phyloP scores from a whole-genome alignment of 2,888 invertebrate genomes.

The Limnephilus lunatus region DNA sequence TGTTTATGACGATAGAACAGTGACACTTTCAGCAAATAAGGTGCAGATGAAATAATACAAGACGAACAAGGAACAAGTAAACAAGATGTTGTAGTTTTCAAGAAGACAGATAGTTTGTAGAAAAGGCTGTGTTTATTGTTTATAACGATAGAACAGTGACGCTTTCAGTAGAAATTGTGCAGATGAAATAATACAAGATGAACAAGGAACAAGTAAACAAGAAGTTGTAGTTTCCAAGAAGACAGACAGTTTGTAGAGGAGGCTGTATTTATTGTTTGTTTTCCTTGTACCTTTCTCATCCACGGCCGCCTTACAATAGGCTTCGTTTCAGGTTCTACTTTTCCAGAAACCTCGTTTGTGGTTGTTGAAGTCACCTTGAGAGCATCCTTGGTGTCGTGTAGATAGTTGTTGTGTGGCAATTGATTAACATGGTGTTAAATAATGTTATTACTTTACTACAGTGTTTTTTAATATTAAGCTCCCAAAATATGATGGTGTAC shows the following conservation, averaged over 20 bases:
- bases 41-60: too few species aligned
- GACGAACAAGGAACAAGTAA: too few species aligned
- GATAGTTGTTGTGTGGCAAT: background rate
- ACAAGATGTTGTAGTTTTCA: too few species aligned
- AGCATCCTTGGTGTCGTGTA: background rate
- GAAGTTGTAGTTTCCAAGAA: background rate
- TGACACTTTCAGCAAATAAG: too few species aligned
- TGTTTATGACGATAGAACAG: too few species aligned
- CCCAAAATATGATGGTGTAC: background rate
- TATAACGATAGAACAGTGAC: background rate
- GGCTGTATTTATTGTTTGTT: background rate
- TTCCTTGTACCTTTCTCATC: constrained; percentile 33
- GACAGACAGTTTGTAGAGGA: constrained; percentile 10
- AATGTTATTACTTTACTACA: background rate
- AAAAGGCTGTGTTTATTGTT: too few species aligned
- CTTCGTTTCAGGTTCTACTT: background rate
- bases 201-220: background rate
- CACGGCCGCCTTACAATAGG: background rate
- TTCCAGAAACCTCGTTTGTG: background rate
- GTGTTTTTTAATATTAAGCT: background rate
- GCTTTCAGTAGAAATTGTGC: background rate
- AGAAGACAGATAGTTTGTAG: too few species aligned
- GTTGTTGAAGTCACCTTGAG: background rate
- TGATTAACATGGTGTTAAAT: background rate
- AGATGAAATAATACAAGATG: background rate